Base-by-base conservation (phyloP, 2,888 invertebrate species). In the Sesamia inferens region DNA sequence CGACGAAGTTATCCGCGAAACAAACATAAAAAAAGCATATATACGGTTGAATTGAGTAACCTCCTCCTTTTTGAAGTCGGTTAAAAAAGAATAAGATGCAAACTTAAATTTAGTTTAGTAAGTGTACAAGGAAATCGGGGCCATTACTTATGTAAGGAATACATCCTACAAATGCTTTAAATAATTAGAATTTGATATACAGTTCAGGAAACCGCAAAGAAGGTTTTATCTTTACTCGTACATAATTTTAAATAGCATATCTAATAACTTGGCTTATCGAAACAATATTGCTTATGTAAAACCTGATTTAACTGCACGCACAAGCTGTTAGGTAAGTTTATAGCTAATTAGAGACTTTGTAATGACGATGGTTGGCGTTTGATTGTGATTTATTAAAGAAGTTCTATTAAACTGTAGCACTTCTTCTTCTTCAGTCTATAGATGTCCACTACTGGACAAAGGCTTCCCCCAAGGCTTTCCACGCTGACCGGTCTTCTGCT, bases 211-310 rank as follows among this genome's bases (percentile, higher is more conserved):
- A 71, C 14, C 13, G 5, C 0, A 31, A 64, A 64, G 51, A 51
- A 1, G 5, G 8, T 14, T n/a, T 55, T 47, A 54, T 66, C 13
- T 54, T 22, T 77, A 79, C 79, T 77, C 62, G 65, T 68, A 55
- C 3, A 16, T 58, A n/a, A 55, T 70, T 81, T 67, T 31, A 42
- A 54, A 42, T 81, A 64, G 82, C 79, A 70, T 81, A 82, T 24
- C 16, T 63, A 59, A 68, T 71, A n/a, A 59, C 7, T n/a, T 69
- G 13, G 48, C 42, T n/a, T 65, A 62, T 58, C 42, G 44, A 59
- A 54, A 67, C 31, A 61, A 62, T 73, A 59, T 54, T 59, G n/a
- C 54, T 76, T 59, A n/a, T 47, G 54, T 63, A 59, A 73, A 64
- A 54, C 14, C 24, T 24, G 13, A 13, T 48, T 24, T 8, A 8